Conservation (phyloP, 2,888 invertebrate genomes). For the Epinotia brunnichana region DNA sequence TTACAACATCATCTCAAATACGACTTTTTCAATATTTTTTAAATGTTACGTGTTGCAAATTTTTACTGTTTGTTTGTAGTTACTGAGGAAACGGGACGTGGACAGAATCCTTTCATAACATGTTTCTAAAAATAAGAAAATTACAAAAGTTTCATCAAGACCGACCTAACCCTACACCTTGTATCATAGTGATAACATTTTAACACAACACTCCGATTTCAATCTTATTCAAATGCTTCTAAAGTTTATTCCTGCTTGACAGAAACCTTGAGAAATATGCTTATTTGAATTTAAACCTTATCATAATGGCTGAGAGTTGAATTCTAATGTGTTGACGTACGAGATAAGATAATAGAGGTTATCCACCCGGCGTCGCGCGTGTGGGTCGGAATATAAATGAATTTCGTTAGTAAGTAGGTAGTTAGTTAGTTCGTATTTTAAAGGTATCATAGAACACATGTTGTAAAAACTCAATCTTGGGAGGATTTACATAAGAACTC, state of each 20-base stretch:
- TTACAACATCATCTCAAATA: too few species aligned
- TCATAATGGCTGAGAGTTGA: not conserved
- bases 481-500: not conserved
- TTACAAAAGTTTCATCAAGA: conserved; percentile 40
- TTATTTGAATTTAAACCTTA: not conserved
- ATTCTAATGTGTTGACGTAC: not conserved
- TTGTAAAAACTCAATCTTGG: conserved; percentile 1
- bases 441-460: conserved; percentile 6
- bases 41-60: too few species aligned
- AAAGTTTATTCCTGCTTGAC: conserved; percentile 8
- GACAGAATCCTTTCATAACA: conserved; percentile 18
- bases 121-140: conserved; percentile 36
- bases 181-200: conserved; percentile 9
- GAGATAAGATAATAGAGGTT: conserved; percentile 37
- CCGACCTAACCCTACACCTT: conserved; percentile 19
- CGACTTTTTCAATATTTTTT: not conserved
- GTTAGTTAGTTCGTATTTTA: conserved; percentile 31
- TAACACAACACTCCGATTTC: not conserved
- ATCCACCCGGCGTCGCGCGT: conserved; percentile 32
- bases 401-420: conserved; percentile 11
- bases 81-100: conserved; percentile 13
- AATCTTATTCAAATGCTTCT: not conserved
- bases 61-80: conserved; percentile 2
- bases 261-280: not conserved
- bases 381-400: conserved; percentile 35